These are phyloP conservation scores for Bursaphelenchus okinawaensis DNA, from an alignment of 2,888 invertebrate genomes.

Conservation along the genomic window DNA sequence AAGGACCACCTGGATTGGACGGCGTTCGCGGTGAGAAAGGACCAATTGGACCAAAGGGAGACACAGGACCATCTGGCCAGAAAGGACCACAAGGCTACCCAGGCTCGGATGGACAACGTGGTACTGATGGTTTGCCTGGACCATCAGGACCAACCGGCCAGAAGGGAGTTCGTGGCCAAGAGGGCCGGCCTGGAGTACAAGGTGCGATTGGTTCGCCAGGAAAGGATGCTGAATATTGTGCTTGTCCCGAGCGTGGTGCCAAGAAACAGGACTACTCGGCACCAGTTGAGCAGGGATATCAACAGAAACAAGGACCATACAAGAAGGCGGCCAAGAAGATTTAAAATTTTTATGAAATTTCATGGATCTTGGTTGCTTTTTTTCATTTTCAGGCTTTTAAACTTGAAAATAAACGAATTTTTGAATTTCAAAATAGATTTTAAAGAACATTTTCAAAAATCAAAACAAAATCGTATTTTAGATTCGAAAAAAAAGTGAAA, in stretches of 20 bases:
- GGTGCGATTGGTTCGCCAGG: conserved; percentile 18
- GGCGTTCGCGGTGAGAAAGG: conserved; percentile 31
- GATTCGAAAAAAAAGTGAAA: not conserved
- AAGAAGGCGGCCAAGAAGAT: not conserved
- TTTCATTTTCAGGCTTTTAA: too few species aligned
- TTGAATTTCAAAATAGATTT: too few species aligned
- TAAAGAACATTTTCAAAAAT: too few species aligned
- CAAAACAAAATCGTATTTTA: too few species aligned
- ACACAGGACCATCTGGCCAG: conserved; percentile 18
- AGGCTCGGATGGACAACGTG: conserved; percentile 34
- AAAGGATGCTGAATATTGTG: conserved; percentile 26
- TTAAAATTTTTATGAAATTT: too few species aligned
- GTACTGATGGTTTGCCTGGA: conserved; percentile 27
- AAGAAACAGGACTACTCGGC: not conserved
- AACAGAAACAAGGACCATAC: not conserved
- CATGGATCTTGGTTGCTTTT: too few species aligned
- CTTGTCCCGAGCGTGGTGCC: conserved; percentile 17
- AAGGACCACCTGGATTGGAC: conserved; percentile 27
- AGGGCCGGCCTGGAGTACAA: not conserved
- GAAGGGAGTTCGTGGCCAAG: not conserved
- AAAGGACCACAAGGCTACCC: conserved; percentile 20
- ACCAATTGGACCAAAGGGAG: conserved; percentile 29
- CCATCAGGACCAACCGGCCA: not conserved
- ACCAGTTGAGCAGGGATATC: not conserved
- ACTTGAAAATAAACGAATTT: too few species aligned